A percentile compares a stretch with the other conserved stretches of the same genome.
These are phyloP conservation scores for Hyperoodon ampullatus DNA, from an alignment of 2,113 vertebrate genomes.

Conservation along the genomic window DNA sequence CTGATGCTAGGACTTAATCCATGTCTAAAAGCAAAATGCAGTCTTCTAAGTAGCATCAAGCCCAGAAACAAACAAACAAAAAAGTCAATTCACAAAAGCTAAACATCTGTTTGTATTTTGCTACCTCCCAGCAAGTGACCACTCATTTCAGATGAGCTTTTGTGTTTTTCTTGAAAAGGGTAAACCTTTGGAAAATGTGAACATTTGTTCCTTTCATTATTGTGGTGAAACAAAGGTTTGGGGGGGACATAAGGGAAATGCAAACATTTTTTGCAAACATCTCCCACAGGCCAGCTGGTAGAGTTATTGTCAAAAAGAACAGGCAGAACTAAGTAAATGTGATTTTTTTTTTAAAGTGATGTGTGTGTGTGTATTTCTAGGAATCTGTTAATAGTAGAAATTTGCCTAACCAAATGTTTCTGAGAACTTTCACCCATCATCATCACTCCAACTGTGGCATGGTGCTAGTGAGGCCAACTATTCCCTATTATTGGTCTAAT, in stretches of 20 bases:
- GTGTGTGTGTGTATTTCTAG: background rate
- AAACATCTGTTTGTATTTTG: slow-evolving; percentile 68
- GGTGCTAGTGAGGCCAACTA: background rate
- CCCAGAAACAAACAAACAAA: background rate
- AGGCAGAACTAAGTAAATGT: slow-evolving; percentile 22
- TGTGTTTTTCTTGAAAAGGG: slow-evolving; percentile 55
- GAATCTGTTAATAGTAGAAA: background rate
- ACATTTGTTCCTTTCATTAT: slow-evolving; percentile 65
- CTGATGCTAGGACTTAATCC: background rate
- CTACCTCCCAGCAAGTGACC: slow-evolving; percentile 34
- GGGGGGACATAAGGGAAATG: slow-evolving; percentile 58
- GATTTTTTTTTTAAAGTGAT: background rate
- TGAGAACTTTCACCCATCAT: background rate
- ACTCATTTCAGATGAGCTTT: slow-evolving; percentile 24
- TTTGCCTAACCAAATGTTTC: slow-evolving; percentile 5
- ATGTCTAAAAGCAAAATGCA: slow-evolving; percentile 20
- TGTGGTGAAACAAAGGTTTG: slow-evolving; percentile 73
- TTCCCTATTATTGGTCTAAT: background rate
- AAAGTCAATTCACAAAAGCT: slow-evolving; percentile 34
- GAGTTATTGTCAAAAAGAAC: slow-evolving; percentile 36
- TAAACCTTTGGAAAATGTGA: slow-evolving; percentile 62
- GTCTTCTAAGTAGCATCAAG: slow-evolving; percentile 43
- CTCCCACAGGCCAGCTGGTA: slow-evolving; percentile 64
- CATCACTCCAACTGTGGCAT: background rate
- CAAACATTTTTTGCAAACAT: slow-evolving; percentile 66